A percentile compares a stretch with the other conserved stretches of the same genome.
phyloP scores from a whole-genome alignment of 2,113 vertebrate species.

The Todiramphus chloris region DNA sequence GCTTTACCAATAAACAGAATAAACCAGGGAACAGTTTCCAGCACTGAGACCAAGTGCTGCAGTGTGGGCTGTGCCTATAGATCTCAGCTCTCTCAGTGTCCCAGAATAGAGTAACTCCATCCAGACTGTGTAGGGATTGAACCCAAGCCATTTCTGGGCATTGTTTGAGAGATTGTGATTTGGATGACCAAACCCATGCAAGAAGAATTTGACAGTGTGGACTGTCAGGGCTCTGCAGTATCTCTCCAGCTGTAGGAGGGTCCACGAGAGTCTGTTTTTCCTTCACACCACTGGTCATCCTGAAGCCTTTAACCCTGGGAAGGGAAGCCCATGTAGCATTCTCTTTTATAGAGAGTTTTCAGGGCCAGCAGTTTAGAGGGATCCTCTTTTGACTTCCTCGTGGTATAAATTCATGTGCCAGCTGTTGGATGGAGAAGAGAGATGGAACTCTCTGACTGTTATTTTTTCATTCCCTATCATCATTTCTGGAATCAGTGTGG shows the following conservation, averaged over 20 bases:
- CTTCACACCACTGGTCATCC: background rate
- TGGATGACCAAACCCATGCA: background rate
- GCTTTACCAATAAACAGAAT: background rate
- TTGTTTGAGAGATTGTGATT: background rate
- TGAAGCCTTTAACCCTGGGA: background rate
- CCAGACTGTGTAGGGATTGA: background rate
- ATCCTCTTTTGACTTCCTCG: background rate
- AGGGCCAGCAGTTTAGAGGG: background rate
- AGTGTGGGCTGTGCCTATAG: background rate
- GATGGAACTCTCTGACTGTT: background rate
- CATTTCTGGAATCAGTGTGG: background rate
- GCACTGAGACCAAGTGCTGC: background rate
- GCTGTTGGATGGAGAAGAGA: background rate
- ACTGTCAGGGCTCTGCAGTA: background rate
- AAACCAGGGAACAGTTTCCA: background rate
- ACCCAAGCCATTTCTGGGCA: background rate
- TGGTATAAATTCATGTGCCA: background rate
- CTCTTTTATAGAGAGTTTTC: background rate
- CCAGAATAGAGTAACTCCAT: background rate
- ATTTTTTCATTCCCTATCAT: background rate
- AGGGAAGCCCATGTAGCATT: background rate
- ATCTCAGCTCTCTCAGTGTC: background rate
- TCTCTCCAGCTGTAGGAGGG: background rate
- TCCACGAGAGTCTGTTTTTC: background rate
- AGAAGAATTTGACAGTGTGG: background rate